Evolutionary conservation across 2,888 invertebrate genomes (phyloP).

Genomic region (Oscheius sp.): DNA sequence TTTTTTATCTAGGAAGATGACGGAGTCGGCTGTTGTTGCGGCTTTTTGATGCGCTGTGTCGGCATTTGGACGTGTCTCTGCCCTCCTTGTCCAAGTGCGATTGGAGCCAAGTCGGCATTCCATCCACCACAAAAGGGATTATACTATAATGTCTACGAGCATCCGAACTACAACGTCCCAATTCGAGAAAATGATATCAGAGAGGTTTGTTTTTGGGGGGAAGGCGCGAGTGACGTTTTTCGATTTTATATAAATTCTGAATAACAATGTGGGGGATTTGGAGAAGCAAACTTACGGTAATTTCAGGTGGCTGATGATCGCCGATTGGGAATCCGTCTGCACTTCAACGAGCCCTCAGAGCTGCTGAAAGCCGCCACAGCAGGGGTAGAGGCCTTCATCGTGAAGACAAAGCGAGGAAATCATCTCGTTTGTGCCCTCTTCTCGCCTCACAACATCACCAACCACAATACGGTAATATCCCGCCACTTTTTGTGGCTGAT

Average conservation of each 20-base stretch:
- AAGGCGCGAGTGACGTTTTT: no score
- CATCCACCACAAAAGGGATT: conserved; percentile 49
- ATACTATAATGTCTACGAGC: background rate
- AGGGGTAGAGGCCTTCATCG: background rate
- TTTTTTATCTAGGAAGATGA: no score
- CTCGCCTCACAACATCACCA: background rate
- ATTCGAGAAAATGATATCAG: no score
- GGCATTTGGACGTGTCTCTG: conserved; percentile 56
- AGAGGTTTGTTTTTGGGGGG: no score
- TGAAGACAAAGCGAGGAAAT: background rate
- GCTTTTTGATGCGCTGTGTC: conserved; percentile 38
- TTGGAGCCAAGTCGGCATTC: conserved; percentile 59
- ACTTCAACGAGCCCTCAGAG: background rate
- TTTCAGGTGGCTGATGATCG: background rate
- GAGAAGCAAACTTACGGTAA: no score
- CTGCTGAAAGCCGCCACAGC: background rate
- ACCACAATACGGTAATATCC: background rate
- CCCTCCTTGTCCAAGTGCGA: conserved; percentile 55
- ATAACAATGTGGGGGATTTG: background rate
- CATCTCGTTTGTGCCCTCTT: background rate
- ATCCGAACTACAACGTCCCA: background rate
- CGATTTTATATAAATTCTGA: no score
- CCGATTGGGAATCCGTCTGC: background rate
- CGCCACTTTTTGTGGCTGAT: background rate
- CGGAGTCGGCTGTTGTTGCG: no score